A percentile compares a stretch with the other conserved stretches of the same genome.
Evolutionary conservation across 2,888 invertebrate species (phyloP).

Genomic region (Eremobia ochroleuca): DNA sequence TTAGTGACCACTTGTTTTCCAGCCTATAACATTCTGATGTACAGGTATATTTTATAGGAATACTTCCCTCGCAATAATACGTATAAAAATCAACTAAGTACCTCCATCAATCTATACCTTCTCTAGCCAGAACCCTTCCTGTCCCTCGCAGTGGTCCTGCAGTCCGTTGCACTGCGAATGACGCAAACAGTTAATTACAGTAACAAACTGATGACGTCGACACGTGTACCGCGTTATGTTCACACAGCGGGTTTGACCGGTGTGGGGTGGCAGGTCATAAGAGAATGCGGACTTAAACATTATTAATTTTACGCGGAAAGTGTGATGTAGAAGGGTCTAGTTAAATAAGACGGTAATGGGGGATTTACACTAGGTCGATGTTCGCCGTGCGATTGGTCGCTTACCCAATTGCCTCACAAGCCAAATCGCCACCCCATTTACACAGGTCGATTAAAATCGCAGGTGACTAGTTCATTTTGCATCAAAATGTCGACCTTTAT

Average conservation of each 20-base stretch:
- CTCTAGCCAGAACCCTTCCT: slow-evolving; percentile 43
- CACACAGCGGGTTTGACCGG: slow-evolving; percentile 71
- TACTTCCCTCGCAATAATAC: not conserved
- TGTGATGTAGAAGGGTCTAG: not conserved
- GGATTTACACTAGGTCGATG: not conserved
- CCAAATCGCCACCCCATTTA: not conserved
- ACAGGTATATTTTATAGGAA: not conserved
- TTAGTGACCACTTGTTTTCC: not conserved
- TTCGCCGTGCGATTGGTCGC: not conserved
- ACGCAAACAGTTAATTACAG: slow-evolving; percentile 75
- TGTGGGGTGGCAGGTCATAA: not conserved
- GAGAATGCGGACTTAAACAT: slow-evolving; percentile 9
- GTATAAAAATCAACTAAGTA: not conserved
- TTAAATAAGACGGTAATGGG: not conserved
- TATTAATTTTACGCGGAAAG: not conserved
- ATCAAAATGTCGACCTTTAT: not conserved
- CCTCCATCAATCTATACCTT: slow-evolving; percentile 2
- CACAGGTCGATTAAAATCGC: not conserved
- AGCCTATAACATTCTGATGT: not conserved
- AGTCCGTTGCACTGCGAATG: slow-evolving; percentile 68
- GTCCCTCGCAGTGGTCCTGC: slow-evolving; percentile 30
- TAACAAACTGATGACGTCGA: slow-evolving; percentile 72
- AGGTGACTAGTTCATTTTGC: not conserved
- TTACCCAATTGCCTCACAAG: no score
- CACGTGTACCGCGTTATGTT: slow-evolving; percentile 79